Evolutionary conservation across 2,888 invertebrate species (phyloP).

Genomic region (Sesamia inferens): DNA sequence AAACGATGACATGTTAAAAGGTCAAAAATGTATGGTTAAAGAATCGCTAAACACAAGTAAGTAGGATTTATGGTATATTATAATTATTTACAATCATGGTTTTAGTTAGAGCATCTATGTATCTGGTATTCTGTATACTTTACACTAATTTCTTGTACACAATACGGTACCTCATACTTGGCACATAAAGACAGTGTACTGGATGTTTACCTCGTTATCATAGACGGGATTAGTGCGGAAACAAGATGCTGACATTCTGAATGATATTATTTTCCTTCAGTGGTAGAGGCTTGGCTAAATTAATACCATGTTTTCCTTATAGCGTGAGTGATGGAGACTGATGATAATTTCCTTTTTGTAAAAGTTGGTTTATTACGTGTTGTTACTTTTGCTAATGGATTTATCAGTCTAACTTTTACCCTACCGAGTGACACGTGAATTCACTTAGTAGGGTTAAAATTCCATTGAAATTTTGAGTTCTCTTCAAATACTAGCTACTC

Average conservation of each 20-base stretch:
- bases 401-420: not conserved
- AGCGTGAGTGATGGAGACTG: slow-evolving; percentile 20
- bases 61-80: too few relatives aligned
- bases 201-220: slow-evolving; percentile 37
- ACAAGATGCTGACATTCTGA: slow-evolving; percentile 39
- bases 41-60: too few relatives aligned
- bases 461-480: not conserved
- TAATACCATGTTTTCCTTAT: slow-evolving; percentile 47
- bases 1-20: too few relatives aligned
- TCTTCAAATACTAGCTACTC: not conserved
- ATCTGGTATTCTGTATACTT: not conserved
- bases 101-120: too few relatives aligned
- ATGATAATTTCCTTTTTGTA: slow-evolving; percentile 27
- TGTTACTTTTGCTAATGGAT: slow-evolving; percentile 21
- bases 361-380: not conserved
- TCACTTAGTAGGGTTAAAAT: too few relatives aligned
- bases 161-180: not conserved
- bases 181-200: slow-evolving; percentile 24
- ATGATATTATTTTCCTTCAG: slow-evolving; percentile 34
- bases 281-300: slow-evolving; percentile 29
- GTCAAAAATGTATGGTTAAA: too few relatives aligned
- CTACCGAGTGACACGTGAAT: not conserved
- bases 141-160: not conserved
- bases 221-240: slow-evolving; percentile 31
- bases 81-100: too few relatives aligned